Evolutionary conservation across 23 tunicate species (phyloP).

Genomic region (Halocynthia aurantium): DNA sequence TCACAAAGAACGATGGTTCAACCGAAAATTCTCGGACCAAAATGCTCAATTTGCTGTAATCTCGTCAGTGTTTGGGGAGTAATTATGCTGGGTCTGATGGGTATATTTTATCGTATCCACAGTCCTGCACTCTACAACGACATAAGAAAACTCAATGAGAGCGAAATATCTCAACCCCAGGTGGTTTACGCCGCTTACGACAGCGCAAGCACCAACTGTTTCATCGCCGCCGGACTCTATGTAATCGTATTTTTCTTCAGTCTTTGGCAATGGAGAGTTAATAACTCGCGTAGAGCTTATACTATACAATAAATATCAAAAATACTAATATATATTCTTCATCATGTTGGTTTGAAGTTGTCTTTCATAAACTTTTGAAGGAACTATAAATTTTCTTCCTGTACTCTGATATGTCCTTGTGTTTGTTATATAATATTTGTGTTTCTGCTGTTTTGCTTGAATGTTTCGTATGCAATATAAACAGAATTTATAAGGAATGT

Average conservation of each 20-base stretch:
- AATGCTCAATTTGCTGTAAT: conserved; percentile 27
- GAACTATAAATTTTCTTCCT: no score
- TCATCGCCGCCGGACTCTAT: conserved; percentile 75
- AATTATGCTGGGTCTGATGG: conserved; percentile 23
- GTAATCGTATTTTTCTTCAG: conserved; percentile 61
- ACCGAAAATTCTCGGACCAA: conserved; percentile 17
- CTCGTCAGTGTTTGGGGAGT: conserved; percentile 19
- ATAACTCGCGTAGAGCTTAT: conserved; percentile 49
- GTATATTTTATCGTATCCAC: conserved; percentile 12
- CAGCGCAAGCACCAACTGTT: conserved; percentile 47
- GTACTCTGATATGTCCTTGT: no score
- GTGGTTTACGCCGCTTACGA: conserved; percentile 43
- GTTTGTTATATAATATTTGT: no score
- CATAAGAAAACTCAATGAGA: conserved; percentile 1
- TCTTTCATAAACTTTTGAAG: no score
- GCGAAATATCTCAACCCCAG: conserved; percentile 20
- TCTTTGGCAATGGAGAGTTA: conserved; percentile 75
- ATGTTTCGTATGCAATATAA: no score
- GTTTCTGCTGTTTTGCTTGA: no score
- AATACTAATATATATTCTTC: no score
- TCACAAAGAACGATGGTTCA: no score
- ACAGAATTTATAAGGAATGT: no score
- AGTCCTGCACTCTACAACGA: conserved; percentile 24
- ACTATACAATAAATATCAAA: conserved; percentile 34
- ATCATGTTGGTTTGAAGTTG: no score